Base-by-base conservation (phyloP, 1,140 invertebrate genomes). In the Copidosoma floridanum region DNA sequence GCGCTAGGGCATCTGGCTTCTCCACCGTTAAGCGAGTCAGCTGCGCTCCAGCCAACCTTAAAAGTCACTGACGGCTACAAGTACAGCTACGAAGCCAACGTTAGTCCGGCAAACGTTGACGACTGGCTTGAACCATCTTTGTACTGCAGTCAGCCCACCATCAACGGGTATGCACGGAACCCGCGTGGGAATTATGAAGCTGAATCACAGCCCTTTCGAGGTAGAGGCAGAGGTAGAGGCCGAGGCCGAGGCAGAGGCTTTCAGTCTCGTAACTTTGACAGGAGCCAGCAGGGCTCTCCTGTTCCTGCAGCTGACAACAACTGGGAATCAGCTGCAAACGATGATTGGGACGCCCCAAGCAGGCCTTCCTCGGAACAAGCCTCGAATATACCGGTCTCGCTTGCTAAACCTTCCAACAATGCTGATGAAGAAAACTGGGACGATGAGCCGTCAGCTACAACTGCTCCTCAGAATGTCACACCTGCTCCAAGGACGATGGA, bases 21-120 rank as follows among this genome's bases (percentile, higher is more conserved):
- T 5, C 38, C 38, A 41, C 10, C 11, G 6, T 14, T 4, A 5
- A 5, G 11, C 10, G 16, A 16, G 5, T 14, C 38, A 6, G 2
- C 47, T 7, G 11, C 37, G 18, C 26, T 24, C 14, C n/a, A 2
- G 10, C 12, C n/a, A 18, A 47, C 40, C 14, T 63, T 63, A 11
- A 63, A 57, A 57, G 52, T 57, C 8, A 53, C 61, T 1, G 61
- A 63, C 47, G 54, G 61, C 6, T 63, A 57, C 7, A 63, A 57
- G 37, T 63, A 63, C 20, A 63, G 61, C 37, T 63, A 63, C 27
- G 61, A 63, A 48, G 61, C 61, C 5, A 23, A 23, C 11, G 35
- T 48, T 16, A 63, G 61, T 50, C 61, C 61, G n/a, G 61, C 61
- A 14, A 63, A 63, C 40, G 57, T 63, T 53, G 61, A 63, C 1